Evolutionary conservation across 2,888 invertebrate species (phyloP), one percentile per base, ranked within the genome.

Genomic region (Rhagophthalmus giganteus): DNA sequence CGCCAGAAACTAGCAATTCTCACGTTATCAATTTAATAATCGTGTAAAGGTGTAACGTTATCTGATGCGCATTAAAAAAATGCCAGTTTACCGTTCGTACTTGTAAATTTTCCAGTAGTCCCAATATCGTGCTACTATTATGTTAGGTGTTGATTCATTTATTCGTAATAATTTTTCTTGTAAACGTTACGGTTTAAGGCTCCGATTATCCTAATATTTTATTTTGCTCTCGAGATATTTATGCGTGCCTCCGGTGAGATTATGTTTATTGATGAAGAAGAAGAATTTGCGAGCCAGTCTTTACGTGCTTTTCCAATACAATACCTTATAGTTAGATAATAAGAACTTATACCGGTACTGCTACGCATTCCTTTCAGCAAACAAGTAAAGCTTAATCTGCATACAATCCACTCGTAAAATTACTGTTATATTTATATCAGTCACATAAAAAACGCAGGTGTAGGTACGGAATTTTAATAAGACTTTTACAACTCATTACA

Each of bases 361-460:
- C 33, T 47, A 47, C 47, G 33, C 47, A 47, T 47, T 47, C 47
- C 39, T 39, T 8, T 47, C 39, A 20, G 37, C 26, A 38, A 46
- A 40, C 40, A 30, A 30, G 27, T 26, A 25, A 45, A 5, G 25
- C 35, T 26, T 49, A 41, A 49, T 49, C 32, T 49, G 48, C 48
- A 49, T 49, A 49, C 48, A 49, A 49, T 49, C 26, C 48, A 8
- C 25, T 35, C n/a, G 20, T 28, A 14, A 27, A 28, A 9, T 39
- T 20, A 7, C 20, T 3, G 7, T 20, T 20, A 20, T 20, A 20
- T 5, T 20, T 20, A 20, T 20, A 20, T 20, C 20, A 20, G 3
- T 20, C 4, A 7, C 3, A 20, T 20, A 5, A 20, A 20, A 20
- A 20, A 20, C 7, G 3, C 20, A 20, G 20, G 7, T 20, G 20